Evolutionary conservation across 2,888 invertebrate species (phyloP).

Genomic region (Monopis laevigella): DNA sequence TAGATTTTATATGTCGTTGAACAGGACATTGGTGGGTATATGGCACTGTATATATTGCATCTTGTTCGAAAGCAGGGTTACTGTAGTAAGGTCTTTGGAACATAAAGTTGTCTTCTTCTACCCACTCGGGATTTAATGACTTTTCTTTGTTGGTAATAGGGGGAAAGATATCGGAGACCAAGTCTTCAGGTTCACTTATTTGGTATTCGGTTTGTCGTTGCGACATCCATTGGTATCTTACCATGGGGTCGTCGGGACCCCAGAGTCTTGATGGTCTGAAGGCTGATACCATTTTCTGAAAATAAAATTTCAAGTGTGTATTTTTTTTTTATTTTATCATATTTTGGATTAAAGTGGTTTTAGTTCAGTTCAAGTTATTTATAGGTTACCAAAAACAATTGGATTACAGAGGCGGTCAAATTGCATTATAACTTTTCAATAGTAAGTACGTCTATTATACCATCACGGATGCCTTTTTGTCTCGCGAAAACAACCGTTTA

Average conservation of each 20-base stretch:
- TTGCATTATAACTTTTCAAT: too few species aligned
- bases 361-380: too few species aligned
- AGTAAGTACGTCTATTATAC: too few species aligned
- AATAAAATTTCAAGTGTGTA: constrained; percentile 16
- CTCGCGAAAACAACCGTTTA: too few species aligned
- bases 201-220: constrained; percentile 42
- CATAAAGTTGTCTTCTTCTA: background rate
- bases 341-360: too few species aligned
- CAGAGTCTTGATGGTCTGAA: constrained; percentile 53
- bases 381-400: too few species aligned
- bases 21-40: constrained; percentile 23
- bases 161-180: constrained; percentile 1
- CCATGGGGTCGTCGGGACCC: constrained; percentile 59
- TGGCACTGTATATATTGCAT: background rate
- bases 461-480: too few species aligned
- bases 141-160: constrained; percentile 28
- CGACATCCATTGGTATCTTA: constrained; percentile 58
- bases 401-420: too few species aligned
- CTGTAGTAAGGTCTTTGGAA: background rate
- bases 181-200: constrained; percentile 28
- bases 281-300: constrained; percentile 52
- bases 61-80: constrained; percentile 5
- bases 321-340: too few species aligned
- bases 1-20: constrained; percentile 33
- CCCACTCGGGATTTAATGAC: constrained; percentile 14